phyloP scores from a whole-genome alignment of 2,113 vertebrate species.

The Lasiurus cinereus region DNA sequence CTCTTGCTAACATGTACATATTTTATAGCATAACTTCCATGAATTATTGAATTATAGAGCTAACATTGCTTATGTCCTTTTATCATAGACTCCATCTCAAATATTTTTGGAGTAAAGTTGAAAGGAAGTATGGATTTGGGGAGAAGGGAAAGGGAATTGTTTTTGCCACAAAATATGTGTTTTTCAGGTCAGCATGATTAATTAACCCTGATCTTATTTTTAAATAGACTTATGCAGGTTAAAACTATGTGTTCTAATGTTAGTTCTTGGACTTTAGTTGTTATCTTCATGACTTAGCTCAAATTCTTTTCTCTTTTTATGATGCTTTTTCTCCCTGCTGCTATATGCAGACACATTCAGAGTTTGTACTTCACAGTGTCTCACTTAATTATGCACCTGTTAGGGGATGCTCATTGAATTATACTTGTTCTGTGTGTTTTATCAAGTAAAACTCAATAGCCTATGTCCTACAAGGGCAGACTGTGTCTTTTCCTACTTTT shows the following conservation, averaged over 20 bases:
- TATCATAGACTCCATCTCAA: neutral
- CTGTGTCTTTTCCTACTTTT: neutral
- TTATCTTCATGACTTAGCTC: neutral
- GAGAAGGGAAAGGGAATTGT: neutral
- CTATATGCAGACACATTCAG: neutral
- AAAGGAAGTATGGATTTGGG: neutral
- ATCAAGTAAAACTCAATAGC: neutral
- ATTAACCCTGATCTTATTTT: constrained; percentile 32
- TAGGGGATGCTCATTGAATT: neutral
- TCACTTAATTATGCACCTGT: neutral
- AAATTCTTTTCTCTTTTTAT: neutral
- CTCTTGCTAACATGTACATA: neutral
- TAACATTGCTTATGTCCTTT: constrained; percentile 6
- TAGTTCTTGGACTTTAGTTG: neutral
- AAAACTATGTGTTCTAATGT: neutral
- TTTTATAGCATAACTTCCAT: neutral
- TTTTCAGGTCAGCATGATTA: neutral
- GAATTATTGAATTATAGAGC: neutral
- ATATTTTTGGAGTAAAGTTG: constrained; percentile 8
- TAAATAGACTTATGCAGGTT: neutral
- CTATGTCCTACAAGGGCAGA: neutral
- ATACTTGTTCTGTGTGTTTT: neutral
- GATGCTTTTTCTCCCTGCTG: neutral
- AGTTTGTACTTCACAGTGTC: neutral
- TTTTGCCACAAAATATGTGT: neutral